Evolutionary conservation across 2,888 invertebrate species (phyloP).

Genomic region (Cantharis flavilabris): DNA sequence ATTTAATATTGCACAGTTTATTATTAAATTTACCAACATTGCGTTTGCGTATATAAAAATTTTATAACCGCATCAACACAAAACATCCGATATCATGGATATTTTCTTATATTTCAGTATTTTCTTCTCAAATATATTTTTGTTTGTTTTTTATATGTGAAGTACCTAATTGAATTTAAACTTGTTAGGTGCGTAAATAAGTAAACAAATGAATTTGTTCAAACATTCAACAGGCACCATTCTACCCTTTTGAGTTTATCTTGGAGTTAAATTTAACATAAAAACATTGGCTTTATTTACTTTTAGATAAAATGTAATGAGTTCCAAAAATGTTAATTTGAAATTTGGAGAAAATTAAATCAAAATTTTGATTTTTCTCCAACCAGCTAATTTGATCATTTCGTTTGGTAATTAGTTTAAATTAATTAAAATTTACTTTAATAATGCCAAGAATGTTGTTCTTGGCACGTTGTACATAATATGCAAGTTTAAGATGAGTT

Average conservation of each 20-base stretch:
- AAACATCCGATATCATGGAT: neutral
- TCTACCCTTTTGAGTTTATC: neutral
- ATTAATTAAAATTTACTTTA: neutral
- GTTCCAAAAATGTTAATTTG: neutral
- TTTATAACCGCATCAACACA: neutral
- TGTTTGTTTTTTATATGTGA: neutral
- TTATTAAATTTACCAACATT: neutral
- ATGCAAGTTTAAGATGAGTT: neutral
- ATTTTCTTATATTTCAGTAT: neutral
- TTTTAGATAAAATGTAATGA: neutral
- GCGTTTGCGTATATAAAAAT: neutral
- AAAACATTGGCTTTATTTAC: neutral
- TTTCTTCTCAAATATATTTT: neutral
- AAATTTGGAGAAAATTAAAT: neutral
- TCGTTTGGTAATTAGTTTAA: neutral
- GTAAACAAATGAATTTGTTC: neutral
- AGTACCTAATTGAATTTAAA: neutral
- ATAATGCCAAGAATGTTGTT: constrained; percentile 5
- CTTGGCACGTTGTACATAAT: neutral
- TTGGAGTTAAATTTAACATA: neutral
- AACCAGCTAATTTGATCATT: neutral
- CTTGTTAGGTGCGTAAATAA: neutral
- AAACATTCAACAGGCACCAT: neutral
- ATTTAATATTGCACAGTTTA: neutral
- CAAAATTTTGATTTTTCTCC: neutral